These are phyloP conservation scores for Cerastis leucographa DNA, from an alignment of 2,888 invertebrate genomes.

Conservation along the genomic window DNA sequence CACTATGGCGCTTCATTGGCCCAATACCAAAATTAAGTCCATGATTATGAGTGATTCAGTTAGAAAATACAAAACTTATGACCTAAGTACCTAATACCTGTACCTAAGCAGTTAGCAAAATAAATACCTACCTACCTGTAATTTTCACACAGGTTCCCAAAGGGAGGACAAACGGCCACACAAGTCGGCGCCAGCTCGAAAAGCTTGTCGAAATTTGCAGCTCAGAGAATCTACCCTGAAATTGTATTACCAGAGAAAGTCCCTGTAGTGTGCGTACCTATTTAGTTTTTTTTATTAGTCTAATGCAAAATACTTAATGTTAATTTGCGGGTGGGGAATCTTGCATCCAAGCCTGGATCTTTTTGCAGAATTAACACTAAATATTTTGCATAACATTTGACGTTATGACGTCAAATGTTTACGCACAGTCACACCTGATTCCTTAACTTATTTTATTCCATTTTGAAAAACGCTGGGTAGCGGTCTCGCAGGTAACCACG, in stretches of 20 bases:
- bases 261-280: constrained; percentile 72
- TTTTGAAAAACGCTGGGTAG: neutral
- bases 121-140: neutral
- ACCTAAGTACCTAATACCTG: neutral
- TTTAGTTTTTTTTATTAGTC: neutral
- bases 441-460: neutral
- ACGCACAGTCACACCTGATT: too few species aligned
- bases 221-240: constrained; percentile 76
- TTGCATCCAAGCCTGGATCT: neutral
- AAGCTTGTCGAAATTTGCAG: constrained; percentile 73
- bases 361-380: neutral
- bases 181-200: constrained; percentile 64
- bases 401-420: too few species aligned
- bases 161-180: neutral
- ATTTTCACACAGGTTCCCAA: constrained; percentile 27
- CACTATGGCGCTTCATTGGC: neutral
- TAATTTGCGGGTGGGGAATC: neutral
- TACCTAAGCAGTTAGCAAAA: neutral
- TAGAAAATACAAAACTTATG: neutral
- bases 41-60: neutral
- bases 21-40: neutral
- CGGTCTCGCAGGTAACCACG: neutral
- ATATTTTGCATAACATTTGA: neutral
- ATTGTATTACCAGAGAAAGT: constrained; percentile 75
- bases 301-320: neutral